Evolutionary conservation across 2,888 invertebrate species (phyloP), one percentile per base, ranked within the genome.

Genomic region (Cremastinae sp.): DNA sequence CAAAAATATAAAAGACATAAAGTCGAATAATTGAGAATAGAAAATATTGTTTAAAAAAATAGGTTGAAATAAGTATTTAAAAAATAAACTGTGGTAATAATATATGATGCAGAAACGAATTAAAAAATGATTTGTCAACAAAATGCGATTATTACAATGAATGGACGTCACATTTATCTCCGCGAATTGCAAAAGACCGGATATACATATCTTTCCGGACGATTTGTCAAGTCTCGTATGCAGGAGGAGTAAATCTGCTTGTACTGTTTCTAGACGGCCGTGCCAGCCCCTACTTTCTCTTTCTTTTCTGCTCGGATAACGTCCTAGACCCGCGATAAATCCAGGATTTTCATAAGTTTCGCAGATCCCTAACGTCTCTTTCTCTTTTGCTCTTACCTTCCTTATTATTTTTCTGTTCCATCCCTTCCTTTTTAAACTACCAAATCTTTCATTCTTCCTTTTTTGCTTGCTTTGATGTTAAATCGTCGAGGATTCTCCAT

Each of bases 161-260:
- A 28, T 28, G 2, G 62, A 39, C 14, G 22, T 28, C 39, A 43
- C 35, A 49, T 62, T 45, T 20, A 41, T 75, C 75, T 73, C 58
- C 45, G 58, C 41, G 49, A 66, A 66, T 49, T 49, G 68, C 56
- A 51, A 56, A 49, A 39, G 45, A 79, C 77, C 64, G 61, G 79
- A 69, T 69, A 53, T 68, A 72, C 83, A 83, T 84, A 84, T 85
- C 84, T 84, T 87, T 87, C 84, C 86, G 82, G 83, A 81, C 86
- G 86, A 86, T 87, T 87, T 86, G 85, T 85, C 85, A 83, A 83
- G 81, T 83, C 81, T 75, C 73, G 74, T 78, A 62, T 64, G 51
- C n/a, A 41, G 39, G 41, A 45, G 35, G 61, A 51, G 64, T 35
- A 77, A 79, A 80, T 73, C 78, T 75, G 77, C 75, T 79, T 77